phyloP scores from a whole-genome alignment of 2,888 invertebrate genomes.

The Drosophila prostipennis region DNA sequence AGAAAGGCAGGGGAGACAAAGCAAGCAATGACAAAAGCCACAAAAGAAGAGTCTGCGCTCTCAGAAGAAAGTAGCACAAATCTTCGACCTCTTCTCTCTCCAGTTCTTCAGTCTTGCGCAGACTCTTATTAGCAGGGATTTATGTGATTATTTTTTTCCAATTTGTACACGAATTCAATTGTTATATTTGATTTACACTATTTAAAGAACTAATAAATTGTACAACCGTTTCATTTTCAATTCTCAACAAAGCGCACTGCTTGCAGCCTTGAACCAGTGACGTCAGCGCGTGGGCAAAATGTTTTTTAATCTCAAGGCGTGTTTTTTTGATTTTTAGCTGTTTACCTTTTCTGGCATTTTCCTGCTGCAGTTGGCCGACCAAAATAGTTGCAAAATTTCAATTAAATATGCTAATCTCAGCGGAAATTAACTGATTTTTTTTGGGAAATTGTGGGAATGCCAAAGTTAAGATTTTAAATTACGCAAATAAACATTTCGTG shows the following conservation, averaged over 20 bases:
- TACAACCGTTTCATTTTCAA: neutral
- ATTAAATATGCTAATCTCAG: slow-evolving; percentile 43
- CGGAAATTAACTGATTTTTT: slow-evolving; percentile 33
- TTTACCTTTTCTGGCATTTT: slow-evolving; percentile 38
- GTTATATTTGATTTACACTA: neutral
- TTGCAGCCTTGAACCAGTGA: slow-evolving; percentile 26
- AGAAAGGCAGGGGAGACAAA: slow-evolving; percentile 31
- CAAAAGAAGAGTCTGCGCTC: slow-evolving; percentile 40
- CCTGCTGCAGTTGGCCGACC: slow-evolving; percentile 37
- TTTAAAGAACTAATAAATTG: neutral
- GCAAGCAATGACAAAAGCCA: slow-evolving; percentile 39
- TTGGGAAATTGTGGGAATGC: slow-evolving; percentile 35
- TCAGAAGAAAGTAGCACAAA: slow-evolving; percentile 76
- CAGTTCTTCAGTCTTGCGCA: slow-evolving; percentile 13
- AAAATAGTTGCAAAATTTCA: slow-evolving; percentile 46
- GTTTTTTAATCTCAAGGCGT: slow-evolving; percentile 4
- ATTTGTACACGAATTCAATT: slow-evolving; percentile 5
- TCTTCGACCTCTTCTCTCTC: slow-evolving; percentile 52
- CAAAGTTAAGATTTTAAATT: slow-evolving; percentile 6
- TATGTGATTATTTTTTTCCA: slow-evolving; percentile 55
- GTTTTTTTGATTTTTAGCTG: slow-evolving; percentile 1
- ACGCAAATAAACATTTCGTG: neutral
- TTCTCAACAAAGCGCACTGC: slow-evolving; percentile 14
- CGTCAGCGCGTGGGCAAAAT: slow-evolving; percentile 24
- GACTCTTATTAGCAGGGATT: slow-evolving; percentile 56